These are phyloP conservation scores for Schizothorax lantsangensis DNA, from an alignment of 2,797 vertebrate genomes.

Conservation along the genomic window DNA sequence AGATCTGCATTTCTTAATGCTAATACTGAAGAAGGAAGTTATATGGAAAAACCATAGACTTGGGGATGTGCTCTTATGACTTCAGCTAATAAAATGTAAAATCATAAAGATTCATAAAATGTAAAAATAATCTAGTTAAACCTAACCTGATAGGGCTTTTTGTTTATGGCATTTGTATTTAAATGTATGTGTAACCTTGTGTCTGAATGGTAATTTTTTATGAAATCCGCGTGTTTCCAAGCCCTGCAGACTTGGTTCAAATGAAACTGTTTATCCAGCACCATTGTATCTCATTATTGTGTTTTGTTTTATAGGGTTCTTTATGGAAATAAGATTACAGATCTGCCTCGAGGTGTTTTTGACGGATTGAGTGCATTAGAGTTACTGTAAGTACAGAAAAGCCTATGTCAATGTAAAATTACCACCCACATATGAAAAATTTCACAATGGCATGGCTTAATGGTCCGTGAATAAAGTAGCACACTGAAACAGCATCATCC, in stretches of 20 bases:
- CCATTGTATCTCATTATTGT: background rate
- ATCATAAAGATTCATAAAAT: background rate
- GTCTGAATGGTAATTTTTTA: background rate
- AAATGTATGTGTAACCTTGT: background rate
- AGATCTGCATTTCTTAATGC: background rate
- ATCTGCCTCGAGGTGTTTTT: conserved; percentile 94
- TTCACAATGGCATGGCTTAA: background rate
- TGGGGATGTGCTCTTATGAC: background rate
- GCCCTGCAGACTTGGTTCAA: background rate
- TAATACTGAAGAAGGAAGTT: background rate
- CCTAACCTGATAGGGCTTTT: background rate
- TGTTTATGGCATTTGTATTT: background rate
- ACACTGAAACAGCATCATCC: background rate
- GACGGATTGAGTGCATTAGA: conserved; percentile 95
- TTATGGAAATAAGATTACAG: conserved; percentile 99
- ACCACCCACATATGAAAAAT: conserved; percentile 28
- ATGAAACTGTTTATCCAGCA: conserved; percentile 23
- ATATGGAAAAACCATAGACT: background rate
- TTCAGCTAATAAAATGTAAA: background rate
- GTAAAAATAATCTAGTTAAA: background rate
- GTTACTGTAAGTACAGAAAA: conserved; percentile 88
- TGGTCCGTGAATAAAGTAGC: conserved; percentile 11
- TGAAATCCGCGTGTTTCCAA: background rate
- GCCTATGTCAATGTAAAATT: conserved; percentile 35
- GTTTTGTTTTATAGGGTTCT: conserved; percentile 83